Percentiles rank a stretch among this genome's conserved stretches.
Evolutionary conservation across 2,797 vertebrate species (phyloP).

Genomic region (Gastrophryne carolinensis): DNA sequence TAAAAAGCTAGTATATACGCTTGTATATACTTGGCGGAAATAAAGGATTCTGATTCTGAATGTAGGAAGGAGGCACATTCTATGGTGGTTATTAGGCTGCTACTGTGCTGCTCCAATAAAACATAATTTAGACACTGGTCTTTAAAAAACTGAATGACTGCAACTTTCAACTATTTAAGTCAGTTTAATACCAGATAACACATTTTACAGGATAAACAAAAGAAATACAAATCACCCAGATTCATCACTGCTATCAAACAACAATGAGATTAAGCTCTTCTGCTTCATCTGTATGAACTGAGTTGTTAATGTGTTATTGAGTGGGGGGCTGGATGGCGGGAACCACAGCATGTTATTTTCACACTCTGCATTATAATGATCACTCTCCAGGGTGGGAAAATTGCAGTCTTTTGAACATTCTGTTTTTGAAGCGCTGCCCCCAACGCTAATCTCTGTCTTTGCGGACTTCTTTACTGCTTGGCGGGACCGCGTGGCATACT

Average conservation of each 20-base stretch:
- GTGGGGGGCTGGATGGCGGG: constrained; percentile 4
- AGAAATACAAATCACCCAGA: neutral
- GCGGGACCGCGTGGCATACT: neutral
- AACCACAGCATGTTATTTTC: constrained; percentile 22
- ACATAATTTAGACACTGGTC: too few relatives aligned
- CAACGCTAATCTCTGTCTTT: constrained; percentile 28
- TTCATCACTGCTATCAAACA: constrained; percentile 44
- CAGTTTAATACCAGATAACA: too few relatives aligned
- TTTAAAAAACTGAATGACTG: too few relatives aligned
- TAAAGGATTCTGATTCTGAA: too few relatives aligned
- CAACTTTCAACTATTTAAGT: too few relatives aligned
- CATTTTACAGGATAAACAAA: too few relatives aligned
- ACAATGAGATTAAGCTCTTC: constrained; percentile 1
- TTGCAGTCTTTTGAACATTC: neutral
- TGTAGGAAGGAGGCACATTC: too few relatives aligned
- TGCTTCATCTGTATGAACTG: neutral
- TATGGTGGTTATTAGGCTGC: too few relatives aligned
- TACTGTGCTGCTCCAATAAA: too few relatives aligned
- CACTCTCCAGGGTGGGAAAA: neutral
- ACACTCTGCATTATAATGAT: neutral
- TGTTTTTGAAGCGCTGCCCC: neutral
- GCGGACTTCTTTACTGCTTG: constrained; percentile 43
- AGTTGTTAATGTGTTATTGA: neutral
- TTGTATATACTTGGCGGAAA: too few relatives aligned
- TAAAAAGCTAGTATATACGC: too few relatives aligned